Evolutionary conservation across 2,888 invertebrate species (phyloP), one percentile per base, ranked within the genome.

Genomic region (Miltochrista miniata): DNA sequence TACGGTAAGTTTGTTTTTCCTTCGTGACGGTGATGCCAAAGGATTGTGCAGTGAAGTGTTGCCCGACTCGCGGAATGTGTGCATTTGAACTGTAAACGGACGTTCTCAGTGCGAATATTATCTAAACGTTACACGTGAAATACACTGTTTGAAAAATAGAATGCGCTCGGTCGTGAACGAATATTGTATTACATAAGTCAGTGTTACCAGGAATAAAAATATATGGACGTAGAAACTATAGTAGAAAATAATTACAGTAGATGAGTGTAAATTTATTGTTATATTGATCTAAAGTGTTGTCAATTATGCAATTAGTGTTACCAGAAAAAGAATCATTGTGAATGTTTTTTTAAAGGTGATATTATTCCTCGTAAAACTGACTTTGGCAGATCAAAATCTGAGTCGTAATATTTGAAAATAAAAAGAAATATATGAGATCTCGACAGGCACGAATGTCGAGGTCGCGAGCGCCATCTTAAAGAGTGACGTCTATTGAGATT

Each of bases 41-140:
- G 70, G 64, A 72, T 67, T 83, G 88, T 88, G 88, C 71, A 78
- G 88, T 87, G 86, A 82, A 88, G 90, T 90, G 90, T 81, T 84
- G 74, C 78, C 78, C 68, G 60, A 70, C 65, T 60, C 61, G 52
- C 63, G 68, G 70, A 70, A 68, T 67, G 70, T 72, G 68, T 61
- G 65, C 79, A 79, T 75, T 73, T 69, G 65, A 70, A 68, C 64
- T 70, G 70, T 70, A 72, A 65, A 74, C 64, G 81, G 80, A 79
- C 71, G 61, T 67, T 72, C 59, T 54, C 58, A 68, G 64, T 65
- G 70, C 64, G 48, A 62, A 68, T 56, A 64, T 58, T 58, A 64
- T 62, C 55, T 48, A 62, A 56, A 51, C 43, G 61, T 58, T 43
- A 62, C 68, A 31, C 52, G 76, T 71, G 71, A 51, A 66, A 68